Evolutionary conservation across 2,113 vertebrate species (phyloP), one percentile per base, ranked within the genome.

Genomic region (Zosterops borbonicus): DNA sequence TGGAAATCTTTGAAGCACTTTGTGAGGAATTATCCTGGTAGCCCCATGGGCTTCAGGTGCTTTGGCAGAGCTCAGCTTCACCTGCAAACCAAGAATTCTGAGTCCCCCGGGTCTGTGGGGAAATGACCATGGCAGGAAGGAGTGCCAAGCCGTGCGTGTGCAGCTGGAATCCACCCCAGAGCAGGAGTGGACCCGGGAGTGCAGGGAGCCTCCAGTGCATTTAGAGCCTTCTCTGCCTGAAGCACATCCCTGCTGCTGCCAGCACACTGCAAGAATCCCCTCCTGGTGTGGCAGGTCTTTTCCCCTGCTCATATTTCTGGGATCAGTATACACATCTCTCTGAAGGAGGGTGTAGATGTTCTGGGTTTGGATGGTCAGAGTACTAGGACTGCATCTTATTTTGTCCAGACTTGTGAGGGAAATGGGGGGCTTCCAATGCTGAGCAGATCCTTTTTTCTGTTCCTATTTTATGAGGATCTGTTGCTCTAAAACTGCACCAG

Each of bases 261-360:
- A 49, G 71, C 31, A 68, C 6, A 2, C 23, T 47, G 49, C 17
- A 8, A 10, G 12, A 60, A 73, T 63, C 28, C 28, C 31, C 33
- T 53, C 52, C 39, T 46, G 19, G 7, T 15, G 8, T 14, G 23
- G 5, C 37, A 70, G 13, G 13, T 68, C 27, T 27, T 75, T 67
- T 71, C 25, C 3, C 2, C 47, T 67, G 31, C 7, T 31, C 29
- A 37, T 3, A 1, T 28, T 52, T 47, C 60, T 24, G 3, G 20
- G 7, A 52, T 82, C 35, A 47, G n/a, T 39, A 60, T 9, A 33
- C 13, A n/a, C 1, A 5, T 25, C 35, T 29, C 35, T 89, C 65
- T 68, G 52, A 10, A 69, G 37, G 6, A 83, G 13, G 15, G 6
- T 1, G 5, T 6, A 16, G 37, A 2, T 56, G n/a, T 0, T 0